Percentiles rank a stretch among this genome's conserved stretches.
These are phyloP conservation scores for Myrmecobius fasciatus DNA, from an alignment of 2,113 vertebrate genomes.

Conservation along the genomic window DNA sequence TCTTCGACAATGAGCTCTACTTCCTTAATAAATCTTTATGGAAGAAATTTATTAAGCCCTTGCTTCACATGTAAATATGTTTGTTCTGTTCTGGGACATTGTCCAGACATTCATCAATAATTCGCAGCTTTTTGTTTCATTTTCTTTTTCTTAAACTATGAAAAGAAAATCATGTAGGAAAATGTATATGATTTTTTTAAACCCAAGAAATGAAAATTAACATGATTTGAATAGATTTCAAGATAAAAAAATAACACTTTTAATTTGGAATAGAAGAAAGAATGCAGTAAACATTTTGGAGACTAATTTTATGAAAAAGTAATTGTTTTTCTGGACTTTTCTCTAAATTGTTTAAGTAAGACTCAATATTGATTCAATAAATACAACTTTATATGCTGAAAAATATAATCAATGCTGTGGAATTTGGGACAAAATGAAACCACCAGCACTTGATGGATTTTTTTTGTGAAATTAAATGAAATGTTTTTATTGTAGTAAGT, in stretches of 20 bases:
- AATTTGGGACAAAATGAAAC: neutral
- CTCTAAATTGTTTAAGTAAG: neutral
- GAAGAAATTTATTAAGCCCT: slow-evolving; percentile 14
- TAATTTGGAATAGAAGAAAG: neutral
- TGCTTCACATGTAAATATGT: neutral
- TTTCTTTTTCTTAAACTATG: neutral
- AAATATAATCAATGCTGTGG: slow-evolving; percentile 25
- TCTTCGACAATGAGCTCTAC: slow-evolving; percentile 7
- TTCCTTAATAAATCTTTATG: slow-evolving; percentile 3
- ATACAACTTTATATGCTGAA: neutral
- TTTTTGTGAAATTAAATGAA: neutral
- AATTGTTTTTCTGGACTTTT: neutral
- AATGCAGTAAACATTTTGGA: slow-evolving; percentile 1
- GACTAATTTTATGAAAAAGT: neutral
- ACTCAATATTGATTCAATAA: neutral
- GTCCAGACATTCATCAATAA: neutral
- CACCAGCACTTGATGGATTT: neutral
- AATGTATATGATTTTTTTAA: neutral
- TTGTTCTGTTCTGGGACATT: neutral
- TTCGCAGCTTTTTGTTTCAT: neutral
- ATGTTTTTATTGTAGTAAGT: too few relatives aligned
- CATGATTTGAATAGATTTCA: neutral
- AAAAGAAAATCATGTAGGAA: neutral
- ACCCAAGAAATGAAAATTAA: neutral
- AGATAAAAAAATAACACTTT: slow-evolving; percentile 16